phyloP scores from a whole-genome alignment of 2,113 vertebrate species.

The Theristicus caerulescens region DNA sequence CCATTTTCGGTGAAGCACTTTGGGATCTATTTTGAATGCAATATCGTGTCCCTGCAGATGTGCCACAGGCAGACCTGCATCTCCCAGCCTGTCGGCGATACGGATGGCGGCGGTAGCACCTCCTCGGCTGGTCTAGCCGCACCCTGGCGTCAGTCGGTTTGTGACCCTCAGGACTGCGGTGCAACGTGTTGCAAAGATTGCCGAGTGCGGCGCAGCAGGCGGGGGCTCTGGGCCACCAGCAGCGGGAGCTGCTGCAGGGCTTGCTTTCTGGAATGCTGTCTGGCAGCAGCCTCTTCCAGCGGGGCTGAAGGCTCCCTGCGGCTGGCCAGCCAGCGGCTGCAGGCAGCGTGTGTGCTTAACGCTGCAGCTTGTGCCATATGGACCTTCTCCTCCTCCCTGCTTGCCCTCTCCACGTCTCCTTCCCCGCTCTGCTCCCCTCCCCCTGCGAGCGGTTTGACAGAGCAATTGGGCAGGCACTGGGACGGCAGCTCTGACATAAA shows the following conservation, averaged over 20 bases:
- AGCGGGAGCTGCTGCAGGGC: conserved; percentile 4
- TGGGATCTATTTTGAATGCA: background rate
- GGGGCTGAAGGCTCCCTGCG: background rate
- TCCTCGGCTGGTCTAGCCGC: background rate
- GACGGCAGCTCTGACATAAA: conserved; percentile 79
- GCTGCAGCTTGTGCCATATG: conserved; percentile 35
- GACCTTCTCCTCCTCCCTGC: conserved; percentile 62
- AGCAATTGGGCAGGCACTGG: conserved; percentile 74
- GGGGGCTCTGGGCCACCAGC: background rate
- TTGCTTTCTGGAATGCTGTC: conserved; percentile 1
- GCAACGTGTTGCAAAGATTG: background rate
- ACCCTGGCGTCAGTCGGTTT: background rate
- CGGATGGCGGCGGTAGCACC: fast-evolving
- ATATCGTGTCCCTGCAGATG: fast-evolving
- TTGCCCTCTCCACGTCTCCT: conserved; percentile 54
- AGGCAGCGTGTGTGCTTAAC: background rate
- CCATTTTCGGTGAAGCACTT: background rate
- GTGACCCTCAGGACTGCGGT: background rate
- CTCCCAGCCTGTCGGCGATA: fast-evolving
- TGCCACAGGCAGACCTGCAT: background rate
- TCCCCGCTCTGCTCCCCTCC: background rate
- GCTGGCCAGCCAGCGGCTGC: background rate
- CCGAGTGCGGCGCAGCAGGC: background rate
- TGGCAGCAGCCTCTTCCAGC: conserved; percentile 14
- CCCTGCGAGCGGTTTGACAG: conserved; percentile 61